phyloP scores from a whole-genome alignment of 2,888 invertebrate species.

The Elegia similella region DNA sequence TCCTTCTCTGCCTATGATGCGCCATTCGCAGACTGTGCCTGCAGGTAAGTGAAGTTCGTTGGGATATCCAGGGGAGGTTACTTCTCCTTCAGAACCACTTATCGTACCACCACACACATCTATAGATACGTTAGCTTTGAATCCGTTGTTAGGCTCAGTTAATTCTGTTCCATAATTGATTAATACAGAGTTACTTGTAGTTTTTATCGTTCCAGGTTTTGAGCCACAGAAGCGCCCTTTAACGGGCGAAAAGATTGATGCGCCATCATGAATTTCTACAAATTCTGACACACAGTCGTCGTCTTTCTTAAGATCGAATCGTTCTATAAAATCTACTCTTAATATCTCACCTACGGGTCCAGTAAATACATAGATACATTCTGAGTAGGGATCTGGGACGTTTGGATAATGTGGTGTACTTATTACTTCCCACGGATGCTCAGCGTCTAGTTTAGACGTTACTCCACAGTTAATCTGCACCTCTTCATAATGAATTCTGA shows the following conservation, averaged over 20 bases:
- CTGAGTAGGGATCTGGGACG: constrained; percentile 88
- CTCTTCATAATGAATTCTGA: constrained; percentile 82
- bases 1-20: constrained; percentile 72
- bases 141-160: constrained; percentile 87
- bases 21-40: constrained; percentile 87
- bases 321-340: constrained; percentile 87
- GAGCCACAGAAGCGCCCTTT: constrained; percentile 85
- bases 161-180: constrained; percentile 87
- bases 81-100: constrained; percentile 78
- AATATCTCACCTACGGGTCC: constrained; percentile 88
- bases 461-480: constrained; percentile 86
- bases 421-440: constrained; percentile 79
- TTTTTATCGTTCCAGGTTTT: constrained; percentile 82
- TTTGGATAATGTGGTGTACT: constrained; percentile 91
- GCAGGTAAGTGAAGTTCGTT: constrained; percentile 67
- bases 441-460: constrained; percentile 76
- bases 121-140: constrained; percentile 85
- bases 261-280: constrained; percentile 92
- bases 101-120: constrained; percentile 85
- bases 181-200: constrained; percentile 85
- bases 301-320: constrained; percentile 84
- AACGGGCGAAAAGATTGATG: constrained; percentile 84
- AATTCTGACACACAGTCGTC: constrained; percentile 77
- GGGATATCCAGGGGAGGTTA: constrained; percentile 87
- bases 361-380: constrained; percentile 90